Evolutionary conservation across 2,113 vertebrate species (phyloP).

Genomic region (Isichthys henryi): DNA sequence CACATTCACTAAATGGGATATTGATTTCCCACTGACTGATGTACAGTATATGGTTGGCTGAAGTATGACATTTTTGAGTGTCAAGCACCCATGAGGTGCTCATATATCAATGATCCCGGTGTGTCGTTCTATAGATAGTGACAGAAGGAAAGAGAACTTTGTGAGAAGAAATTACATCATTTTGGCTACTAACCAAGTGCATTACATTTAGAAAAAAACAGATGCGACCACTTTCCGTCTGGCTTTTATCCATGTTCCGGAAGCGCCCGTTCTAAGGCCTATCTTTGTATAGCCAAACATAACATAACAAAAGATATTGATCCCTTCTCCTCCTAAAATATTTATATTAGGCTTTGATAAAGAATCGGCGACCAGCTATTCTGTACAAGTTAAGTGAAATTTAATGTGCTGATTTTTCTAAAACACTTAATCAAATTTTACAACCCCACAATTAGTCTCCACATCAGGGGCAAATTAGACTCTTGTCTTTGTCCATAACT

Average conservation of each 20-base stretch:
- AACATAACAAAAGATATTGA: background rate
- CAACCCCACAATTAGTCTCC: background rate
- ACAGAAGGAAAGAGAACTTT: background rate
- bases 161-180: background rate
- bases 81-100: background rate
- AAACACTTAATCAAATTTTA: background rate
- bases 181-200: background rate
- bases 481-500: background rate
- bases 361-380: background rate
- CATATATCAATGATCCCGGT: background rate
- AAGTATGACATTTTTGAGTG: constrained; percentile 8
- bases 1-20: constrained; percentile 10
- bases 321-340: background rate
- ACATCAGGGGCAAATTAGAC: background rate
- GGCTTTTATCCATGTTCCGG: background rate
- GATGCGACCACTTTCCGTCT: background rate
- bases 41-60: background rate
- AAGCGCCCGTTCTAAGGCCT: background rate
- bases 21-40: constrained; percentile 15
- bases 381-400: background rate
- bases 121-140: background rate
- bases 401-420: background rate
- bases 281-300: background rate
- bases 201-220: background rate
- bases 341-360: background rate